A percentile compares a stretch with the other conserved stretches of the same genome.
phyloP scores from a whole-genome alignment of 2,113 vertebrate genomes.

The Gila orcuttii region DNA sequence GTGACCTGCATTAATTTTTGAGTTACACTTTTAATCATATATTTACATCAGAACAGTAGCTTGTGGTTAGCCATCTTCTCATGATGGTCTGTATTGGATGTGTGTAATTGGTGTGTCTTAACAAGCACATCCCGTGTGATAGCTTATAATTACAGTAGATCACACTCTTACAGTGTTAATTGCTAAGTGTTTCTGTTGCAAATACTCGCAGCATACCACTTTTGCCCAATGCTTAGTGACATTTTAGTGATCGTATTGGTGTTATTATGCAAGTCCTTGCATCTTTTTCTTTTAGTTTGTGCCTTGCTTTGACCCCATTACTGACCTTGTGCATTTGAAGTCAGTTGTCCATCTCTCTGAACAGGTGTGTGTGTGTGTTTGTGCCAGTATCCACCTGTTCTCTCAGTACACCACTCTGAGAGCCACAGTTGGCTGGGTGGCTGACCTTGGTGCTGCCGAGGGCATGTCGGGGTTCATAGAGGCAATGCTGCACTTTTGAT shows the following conservation, averaged over 20 bases:
- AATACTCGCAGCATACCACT: not conserved
- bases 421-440: constrained; percentile 3
- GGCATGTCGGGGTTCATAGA: not conserved
- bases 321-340: constrained; percentile 31
- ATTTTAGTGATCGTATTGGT: too few species aligned
- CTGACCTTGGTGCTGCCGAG: constrained; percentile 16
- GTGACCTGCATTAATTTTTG: not conserved
- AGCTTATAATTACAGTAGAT: not conserved
- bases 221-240: not conserved
- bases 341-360: constrained; percentile 13
- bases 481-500: not conserved
- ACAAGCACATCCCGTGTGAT: constrained; percentile 1
- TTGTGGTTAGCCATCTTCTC: not conserved
- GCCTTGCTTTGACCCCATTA: not conserved
- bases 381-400: constrained; percentile 36
- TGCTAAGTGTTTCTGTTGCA: not conserved
- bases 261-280: not conserved
- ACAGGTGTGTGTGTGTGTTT: constrained; percentile 29
- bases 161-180: not conserved
- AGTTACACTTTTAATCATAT: not conserved
- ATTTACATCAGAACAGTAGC: constrained; percentile 8
- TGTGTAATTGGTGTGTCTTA: not conserved
- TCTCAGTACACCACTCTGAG: not conserved
- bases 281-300: constrained; percentile 1
- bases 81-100: not conserved